Percentiles rank a stretch among this genome's conserved stretches.
Conservation (phyloP, 2,797 vertebrate species). For the Petrocephalus sullivani region DNA sequence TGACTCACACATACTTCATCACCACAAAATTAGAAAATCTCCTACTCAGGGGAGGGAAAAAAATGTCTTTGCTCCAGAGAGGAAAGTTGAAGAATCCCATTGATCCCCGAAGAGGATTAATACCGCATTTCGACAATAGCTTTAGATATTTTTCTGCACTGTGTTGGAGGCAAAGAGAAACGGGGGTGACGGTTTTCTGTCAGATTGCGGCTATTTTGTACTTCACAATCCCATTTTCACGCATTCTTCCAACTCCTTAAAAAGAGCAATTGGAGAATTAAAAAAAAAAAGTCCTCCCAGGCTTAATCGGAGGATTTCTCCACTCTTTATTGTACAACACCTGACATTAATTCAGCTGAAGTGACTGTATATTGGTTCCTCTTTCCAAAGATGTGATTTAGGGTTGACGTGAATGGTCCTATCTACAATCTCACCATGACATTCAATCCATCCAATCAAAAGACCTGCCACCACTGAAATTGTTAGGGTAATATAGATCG, state of each 20-base stretch:
- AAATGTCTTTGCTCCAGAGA: neutral
- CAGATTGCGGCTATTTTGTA: neutral
- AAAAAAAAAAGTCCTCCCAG: neutral
- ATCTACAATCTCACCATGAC: neutral
- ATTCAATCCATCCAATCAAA: neutral
- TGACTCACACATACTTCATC: neutral
- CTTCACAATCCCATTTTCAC: constrained; percentile 3
- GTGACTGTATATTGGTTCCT: neutral
- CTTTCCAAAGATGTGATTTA: neutral
- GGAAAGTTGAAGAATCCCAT: neutral
- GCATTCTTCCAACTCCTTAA: neutral
- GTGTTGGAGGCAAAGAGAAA: neutral
- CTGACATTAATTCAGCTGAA: neutral
- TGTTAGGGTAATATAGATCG: neutral
- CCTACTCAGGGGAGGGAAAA: neutral
- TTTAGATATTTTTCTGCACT: constrained; percentile 6
- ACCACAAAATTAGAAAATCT: neutral
- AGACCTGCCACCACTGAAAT: neutral
- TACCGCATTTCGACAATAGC: neutral
- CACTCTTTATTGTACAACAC: neutral
- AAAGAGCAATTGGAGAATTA: neutral
- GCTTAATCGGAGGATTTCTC: neutral
- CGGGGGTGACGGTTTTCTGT: neutral
- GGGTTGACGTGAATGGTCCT: neutral
- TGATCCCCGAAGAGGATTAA: constrained; percentile 3